Evolutionary conservation across 2,888 invertebrate genomes (phyloP).

Genomic region (Cheiracanthium punctorium): DNA sequence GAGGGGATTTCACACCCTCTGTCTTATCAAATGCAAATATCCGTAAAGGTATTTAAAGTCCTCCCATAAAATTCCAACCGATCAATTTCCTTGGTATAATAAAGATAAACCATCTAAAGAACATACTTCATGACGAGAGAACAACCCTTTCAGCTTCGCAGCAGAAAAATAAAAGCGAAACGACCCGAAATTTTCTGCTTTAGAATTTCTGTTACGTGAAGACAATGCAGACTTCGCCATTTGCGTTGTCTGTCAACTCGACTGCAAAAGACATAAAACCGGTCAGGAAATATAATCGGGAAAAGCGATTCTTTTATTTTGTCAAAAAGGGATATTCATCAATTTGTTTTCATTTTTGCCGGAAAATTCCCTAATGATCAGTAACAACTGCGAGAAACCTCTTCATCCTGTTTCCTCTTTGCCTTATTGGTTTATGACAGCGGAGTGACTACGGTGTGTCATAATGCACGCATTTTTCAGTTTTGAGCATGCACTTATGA

Average conservation of each 20-base stretch:
- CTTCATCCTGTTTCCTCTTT: conserved; percentile 48
- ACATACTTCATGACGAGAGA: background rate
- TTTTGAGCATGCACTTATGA: too few relatives aligned
- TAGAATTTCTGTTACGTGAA: background rate
- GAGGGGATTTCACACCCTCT: background rate
- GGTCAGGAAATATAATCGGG: conserved; percentile 53
- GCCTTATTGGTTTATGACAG: conserved; percentile 33
- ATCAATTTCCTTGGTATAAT: background rate
- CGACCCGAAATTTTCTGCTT: background rate
- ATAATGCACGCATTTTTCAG: conserved; percentile 20
- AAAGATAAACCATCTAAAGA: conserved; percentile 10
- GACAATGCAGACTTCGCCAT: background rate
- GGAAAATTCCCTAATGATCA: conserved; percentile 44
- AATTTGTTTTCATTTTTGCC: conserved; percentile 58
- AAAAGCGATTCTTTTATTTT: conserved; percentile 59
- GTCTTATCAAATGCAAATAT: background rate
- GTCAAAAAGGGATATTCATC: conserved; percentile 50
- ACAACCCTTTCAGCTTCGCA: background rate
- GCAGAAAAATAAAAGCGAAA: background rate
- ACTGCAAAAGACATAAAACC: conserved; percentile 54
- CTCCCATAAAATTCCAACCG: background rate
- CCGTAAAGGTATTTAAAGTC: background rate
- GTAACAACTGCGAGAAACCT: conserved; percentile 22
- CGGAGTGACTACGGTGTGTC: conserved; percentile 6
- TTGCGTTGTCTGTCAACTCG: conserved; percentile 48